These are phyloP conservation scores for Sciaenops ocellatus DNA, from an alignment of 2,797 vertebrate genomes.

Conservation along the genomic window DNA sequence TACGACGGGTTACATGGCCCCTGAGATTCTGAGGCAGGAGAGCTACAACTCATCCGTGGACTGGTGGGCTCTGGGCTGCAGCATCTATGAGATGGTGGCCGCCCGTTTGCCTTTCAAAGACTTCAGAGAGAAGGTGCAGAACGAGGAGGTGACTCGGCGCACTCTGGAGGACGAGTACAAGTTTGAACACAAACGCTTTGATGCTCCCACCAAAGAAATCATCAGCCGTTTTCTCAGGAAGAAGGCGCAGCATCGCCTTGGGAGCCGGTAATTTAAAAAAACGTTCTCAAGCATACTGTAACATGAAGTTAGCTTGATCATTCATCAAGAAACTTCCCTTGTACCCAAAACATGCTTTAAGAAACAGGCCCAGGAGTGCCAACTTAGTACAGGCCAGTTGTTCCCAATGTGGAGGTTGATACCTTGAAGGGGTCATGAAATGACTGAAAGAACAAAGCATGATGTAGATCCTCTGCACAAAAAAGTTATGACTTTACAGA, in stretches of 20 bases:
- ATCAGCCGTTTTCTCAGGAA: slow-evolving; percentile 90
- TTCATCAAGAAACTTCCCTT: not conserved
- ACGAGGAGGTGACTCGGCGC: slow-evolving; percentile 90
- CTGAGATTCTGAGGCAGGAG: slow-evolving; percentile 85
- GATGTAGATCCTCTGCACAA: too few relatives aligned
- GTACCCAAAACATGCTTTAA: too few relatives aligned
- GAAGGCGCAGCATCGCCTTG: slow-evolving; percentile 86
- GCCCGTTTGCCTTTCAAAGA: slow-evolving; percentile 91
- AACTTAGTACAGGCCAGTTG: too few relatives aligned
- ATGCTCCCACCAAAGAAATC: slow-evolving; percentile 87
- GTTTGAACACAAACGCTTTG: slow-evolving; percentile 88
- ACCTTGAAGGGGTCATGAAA: too few relatives aligned
- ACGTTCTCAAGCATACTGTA: not conserved
- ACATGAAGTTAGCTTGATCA: not conserved
- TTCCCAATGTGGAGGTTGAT: too few relatives aligned
- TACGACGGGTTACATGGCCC: slow-evolving; percentile 84
- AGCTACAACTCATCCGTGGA: slow-evolving; percentile 90
- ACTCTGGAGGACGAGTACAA: slow-evolving; percentile 90
- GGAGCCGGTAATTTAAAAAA: slow-evolving; percentile 86
- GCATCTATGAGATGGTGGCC: slow-evolving; percentile 94
- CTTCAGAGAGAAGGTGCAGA: slow-evolving; percentile 90
- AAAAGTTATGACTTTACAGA: too few relatives aligned
- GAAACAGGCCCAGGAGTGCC: too few relatives aligned
- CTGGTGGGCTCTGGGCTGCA: slow-evolving; percentile 95
- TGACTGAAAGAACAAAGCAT: too few relatives aligned